Evolutionary conservation across 2,888 invertebrate species (phyloP), one percentile per base, ranked within the genome.

Genomic region (Therioaphis trifolii): DNA sequence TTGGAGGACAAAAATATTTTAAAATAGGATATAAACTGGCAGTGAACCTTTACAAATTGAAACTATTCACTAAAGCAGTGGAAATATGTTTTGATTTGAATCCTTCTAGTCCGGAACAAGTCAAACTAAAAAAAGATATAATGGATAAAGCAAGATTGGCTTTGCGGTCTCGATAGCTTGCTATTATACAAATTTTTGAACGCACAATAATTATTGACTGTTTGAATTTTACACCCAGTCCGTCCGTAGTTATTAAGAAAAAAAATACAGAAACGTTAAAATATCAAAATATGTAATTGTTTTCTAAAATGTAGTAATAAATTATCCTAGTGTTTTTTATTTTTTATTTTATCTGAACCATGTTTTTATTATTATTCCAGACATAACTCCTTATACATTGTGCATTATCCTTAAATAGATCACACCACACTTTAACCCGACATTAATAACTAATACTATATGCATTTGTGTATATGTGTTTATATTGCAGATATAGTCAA

Each of bases 1-100:
- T 90, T 78, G 90, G 91, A 46, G 86, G 86, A 85, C 94, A 94
- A 85, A 97, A 98, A 0, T 93, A 97, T 87, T 93, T 97, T 0
- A 91, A 93, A 0, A 92, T 98, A 58, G 98, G 98, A 0, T 98
- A 95, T 89, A 98, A 97, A 89, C 90, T 99, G 43, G 97, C 97
- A 0, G 96, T 95, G 88, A 95, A 95, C 86, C 93, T 95, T 87
- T 92, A 98, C 89, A 99, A 98, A 88, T 93, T 94, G 15, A 97
- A 96, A 89, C 89, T 91, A 71, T 94, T 93, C 89, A 96, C 97
- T 0, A 96, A 97, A 87, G 97, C 98, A 24, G 96, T 99, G 85
- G 95, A 97, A 86, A 93, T 95, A 0, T 96, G 96, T 86, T 94
- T 96, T 86, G 92, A 95, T 87, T 94, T 98, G 14, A 89, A 97